These are phyloP conservation scores for Elgaria multicarinata DNA, from an alignment of 2,113 vertebrate genomes.

Conservation along the genomic window DNA sequence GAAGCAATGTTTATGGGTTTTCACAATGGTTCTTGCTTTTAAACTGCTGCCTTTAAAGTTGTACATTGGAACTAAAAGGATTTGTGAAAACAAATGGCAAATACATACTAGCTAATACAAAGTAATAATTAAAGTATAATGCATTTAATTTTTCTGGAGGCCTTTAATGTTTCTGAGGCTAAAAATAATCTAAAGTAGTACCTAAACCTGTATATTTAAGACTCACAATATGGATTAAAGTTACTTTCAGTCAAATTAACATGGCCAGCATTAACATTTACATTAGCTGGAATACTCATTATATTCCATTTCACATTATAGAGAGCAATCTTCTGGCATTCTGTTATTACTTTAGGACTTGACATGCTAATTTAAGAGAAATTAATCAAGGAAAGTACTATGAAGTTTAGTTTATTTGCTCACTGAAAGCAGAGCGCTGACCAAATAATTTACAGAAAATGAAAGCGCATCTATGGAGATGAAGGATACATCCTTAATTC, in stretches of 20 bases:
- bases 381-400: slow-evolving; percentile 38
- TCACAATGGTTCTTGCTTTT: background rate
- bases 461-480: slow-evolving; percentile 60
- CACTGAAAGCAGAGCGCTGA: slow-evolving; percentile 43
- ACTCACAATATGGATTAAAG: background rate
- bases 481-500: background rate
- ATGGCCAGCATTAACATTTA: background rate
- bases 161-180: accelerated
- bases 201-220: background rate
- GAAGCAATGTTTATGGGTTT: background rate
- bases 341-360: background rate
- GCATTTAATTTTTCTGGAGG: background rate
- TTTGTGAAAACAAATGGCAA: background rate
- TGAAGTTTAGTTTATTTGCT: slow-evolving; percentile 52
- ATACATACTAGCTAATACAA: background rate
- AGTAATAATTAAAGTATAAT: background rate
- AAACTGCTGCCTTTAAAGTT: background rate
- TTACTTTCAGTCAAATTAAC: background rate
- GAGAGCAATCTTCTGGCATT: background rate
- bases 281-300: background rate
- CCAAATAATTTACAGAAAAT: slow-evolving; percentile 47
- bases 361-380: background rate
- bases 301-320: background rate
- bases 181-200: background rate
- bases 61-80: background rate